Conservation (phyloP, 2,113 vertebrate genomes). For the Falco punctatus region DNA sequence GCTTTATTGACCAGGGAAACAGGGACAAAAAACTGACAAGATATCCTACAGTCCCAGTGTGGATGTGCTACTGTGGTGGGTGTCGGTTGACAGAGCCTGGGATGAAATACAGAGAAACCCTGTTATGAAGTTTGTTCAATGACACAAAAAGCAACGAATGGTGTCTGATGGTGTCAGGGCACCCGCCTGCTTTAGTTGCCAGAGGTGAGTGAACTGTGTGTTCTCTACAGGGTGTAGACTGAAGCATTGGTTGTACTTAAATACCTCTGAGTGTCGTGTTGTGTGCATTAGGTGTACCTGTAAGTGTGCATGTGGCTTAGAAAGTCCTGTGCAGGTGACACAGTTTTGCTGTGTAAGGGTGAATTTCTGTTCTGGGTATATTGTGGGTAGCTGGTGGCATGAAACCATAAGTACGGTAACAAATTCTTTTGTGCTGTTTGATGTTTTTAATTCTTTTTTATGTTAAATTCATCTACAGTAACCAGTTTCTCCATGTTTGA, state of each 20-base stretch:
- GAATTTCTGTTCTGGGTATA: neutral
- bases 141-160: neutral
- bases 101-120: neutral
- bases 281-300: too few species aligned
- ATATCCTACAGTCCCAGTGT: rapidly evolving
- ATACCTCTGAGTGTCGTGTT: rapidly evolving
- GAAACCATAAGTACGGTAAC: neutral
- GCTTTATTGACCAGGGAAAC: neutral
- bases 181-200: neutral
- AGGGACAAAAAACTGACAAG: rapidly evolving
- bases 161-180: neutral
- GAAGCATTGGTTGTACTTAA: neutral
- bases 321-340: neutral
- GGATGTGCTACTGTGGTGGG: neutral
- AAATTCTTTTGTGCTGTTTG: neutral
- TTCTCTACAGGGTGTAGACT: neutral
- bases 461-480: conserved; percentile 7
- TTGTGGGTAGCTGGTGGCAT: neutral
- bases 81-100: neutral
- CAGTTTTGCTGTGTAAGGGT: neutral
- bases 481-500: neutral
- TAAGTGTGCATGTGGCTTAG: neutral
- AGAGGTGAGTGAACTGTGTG: neutral
- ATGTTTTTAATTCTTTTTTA: conserved; percentile 31
- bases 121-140: neutral